A percentile compares a stretch with the other conserved stretches of the same genome.
phyloP scores from a whole-genome alignment of 1,140 invertebrate species.

The Penaeus indicus region DNA sequence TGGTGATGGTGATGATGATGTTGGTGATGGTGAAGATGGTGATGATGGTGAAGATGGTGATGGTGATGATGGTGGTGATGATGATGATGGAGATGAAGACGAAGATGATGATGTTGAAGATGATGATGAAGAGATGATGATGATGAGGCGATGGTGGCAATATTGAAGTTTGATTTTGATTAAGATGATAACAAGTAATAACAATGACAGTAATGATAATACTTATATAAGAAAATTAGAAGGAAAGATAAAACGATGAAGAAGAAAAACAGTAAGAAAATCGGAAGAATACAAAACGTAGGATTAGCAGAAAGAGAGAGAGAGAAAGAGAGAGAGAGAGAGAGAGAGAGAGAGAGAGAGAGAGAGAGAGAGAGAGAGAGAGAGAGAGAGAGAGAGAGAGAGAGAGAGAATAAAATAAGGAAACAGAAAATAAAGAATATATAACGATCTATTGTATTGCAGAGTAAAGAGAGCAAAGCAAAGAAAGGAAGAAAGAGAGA shows the following conservation, averaged over 20 bases:
- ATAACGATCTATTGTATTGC: neutral
- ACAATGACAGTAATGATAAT: too few species aligned
- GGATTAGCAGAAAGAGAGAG: neutral
- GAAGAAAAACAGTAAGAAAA: neutral
- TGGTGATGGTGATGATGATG: neutral
- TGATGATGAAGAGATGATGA: neutral
- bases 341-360: slow-evolving; percentile 38
- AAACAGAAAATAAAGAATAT: neutral
- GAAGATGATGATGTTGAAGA: neutral
- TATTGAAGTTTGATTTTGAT: too few species aligned
- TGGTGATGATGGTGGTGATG: neutral
- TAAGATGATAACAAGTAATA: neutral
- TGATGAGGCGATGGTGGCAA: neutral
- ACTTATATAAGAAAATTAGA: neutral
- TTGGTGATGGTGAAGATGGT: slow-evolving; percentile 26
- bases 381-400: slow-evolving; percentile 40
- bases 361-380: slow-evolving; percentile 28
- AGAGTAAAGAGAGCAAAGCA: neutral
- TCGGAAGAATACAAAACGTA: too few species aligned
- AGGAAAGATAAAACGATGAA: neutral
- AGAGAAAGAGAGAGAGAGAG: neutral
- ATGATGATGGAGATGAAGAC: neutral
- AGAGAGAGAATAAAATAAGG: slow-evolving; percentile 40
- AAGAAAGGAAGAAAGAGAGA: neutral
- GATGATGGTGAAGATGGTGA: neutral